Evolutionary conservation across 2,888 invertebrate genomes (phyloP).

Genomic region (Drosophila subsilvestris): DNA sequence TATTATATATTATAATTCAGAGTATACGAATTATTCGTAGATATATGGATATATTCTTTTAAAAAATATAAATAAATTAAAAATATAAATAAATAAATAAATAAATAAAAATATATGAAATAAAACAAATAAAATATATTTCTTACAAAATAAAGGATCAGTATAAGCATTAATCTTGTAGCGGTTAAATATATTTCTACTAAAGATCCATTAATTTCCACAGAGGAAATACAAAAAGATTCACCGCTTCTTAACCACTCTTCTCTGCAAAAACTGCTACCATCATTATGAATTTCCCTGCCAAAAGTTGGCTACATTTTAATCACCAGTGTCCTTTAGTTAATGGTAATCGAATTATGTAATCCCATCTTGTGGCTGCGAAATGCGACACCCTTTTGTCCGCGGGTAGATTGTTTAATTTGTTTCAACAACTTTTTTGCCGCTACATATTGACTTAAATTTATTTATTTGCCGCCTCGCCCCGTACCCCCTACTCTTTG

Average conservation of each 20-base stretch:
- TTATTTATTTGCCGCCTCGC: slow-evolving; percentile 25
- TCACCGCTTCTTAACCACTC: not conserved
- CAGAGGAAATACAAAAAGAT: no score
- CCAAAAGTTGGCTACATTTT: not conserved
- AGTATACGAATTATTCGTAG: no score
- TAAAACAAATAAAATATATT: no score
- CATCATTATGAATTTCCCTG: not conserved
- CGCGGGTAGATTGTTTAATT: not conserved
- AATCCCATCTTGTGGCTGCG: not conserved
- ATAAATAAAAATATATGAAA: no score
- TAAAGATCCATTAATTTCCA: not conserved
- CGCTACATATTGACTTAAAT: slow-evolving; percentile 40
- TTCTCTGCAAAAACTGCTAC: not conserved
- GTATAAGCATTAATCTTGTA: no score
- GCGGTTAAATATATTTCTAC: no score
- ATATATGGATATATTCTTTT: no score
- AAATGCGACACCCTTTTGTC: slow-evolving; percentile 6
- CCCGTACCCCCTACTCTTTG: not conserved
- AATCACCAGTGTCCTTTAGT: not conserved
- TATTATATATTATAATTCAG: no score
- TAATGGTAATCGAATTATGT: not conserved
- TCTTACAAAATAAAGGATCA: no score
- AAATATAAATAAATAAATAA: no score
- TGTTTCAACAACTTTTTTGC: slow-evolving; percentile 21
- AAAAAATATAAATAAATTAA: no score